Evolutionary conservation across 1,140 invertebrate species (phyloP), one percentile per base, ranked within the genome.

Genomic region (Drosophila kikkawai): DNA sequence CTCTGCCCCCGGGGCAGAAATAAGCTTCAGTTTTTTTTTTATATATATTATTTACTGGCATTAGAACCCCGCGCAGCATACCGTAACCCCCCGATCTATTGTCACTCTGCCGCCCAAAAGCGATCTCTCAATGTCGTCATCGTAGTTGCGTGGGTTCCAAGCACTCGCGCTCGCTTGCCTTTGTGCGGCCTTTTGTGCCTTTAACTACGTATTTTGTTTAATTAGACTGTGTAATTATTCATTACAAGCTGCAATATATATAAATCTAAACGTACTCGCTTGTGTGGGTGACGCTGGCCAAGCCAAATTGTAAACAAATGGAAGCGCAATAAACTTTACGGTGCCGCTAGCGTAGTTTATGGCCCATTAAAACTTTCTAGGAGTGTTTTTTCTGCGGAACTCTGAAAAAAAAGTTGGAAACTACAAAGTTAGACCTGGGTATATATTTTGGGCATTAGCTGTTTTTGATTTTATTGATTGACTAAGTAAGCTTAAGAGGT

Each of bases 151-250:
- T 84, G 78, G 81, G 82, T 48, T 64, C 39, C 36, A 67, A 67
- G 47, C 66, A 71, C 71, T 47, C 32, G 34, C 55, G 34, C 55
- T 82, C 73, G 77, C 66, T 44, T 17, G 45, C 58, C 81, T 84
- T 85, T 84, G 78, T 77, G 51, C 26, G 55, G 67, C 81, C 82
- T 85, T 84, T 75, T 74, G 44, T 53, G 77, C 47, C 39, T 44
- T 36, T 50, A 64, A 57, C 56, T 61, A 37, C 71, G 58, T 60
- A 84, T 83, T 74, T 82, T 60, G 60, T 69, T 84, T 84, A 83
- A 84, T 83, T 80, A 67, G 55, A 47, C 53, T 63, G 44, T 77
- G 77, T 85, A 84, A 84, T 84, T 84, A 84, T 82, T 78, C 80
- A 79, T 74, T 80, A 61, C 29, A 19, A 39, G 15, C 39, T 73